Percentiles rank a stretch among this genome's conserved stretches.
Conservation (phyloP, 2,888 invertebrate genomes). For the Dendrolimus pini region DNA sequence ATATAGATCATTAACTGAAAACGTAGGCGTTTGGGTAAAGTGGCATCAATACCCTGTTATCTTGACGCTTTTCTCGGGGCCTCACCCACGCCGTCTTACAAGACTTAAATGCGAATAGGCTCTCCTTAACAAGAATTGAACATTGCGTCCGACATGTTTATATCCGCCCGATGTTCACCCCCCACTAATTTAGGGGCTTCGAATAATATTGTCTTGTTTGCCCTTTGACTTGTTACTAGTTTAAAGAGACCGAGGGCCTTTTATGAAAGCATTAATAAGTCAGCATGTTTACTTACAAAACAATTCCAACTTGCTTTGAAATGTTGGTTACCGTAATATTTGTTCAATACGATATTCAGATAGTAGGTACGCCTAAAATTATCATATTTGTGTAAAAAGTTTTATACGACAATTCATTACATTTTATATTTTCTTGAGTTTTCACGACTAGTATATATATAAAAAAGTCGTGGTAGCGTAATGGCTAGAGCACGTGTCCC, state of each 20-base stretch:
- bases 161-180: constrained; percentile 13
- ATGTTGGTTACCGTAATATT: neutral
- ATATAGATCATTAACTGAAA: too few species aligned
- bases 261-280: constrained; percentile 1
- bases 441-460: too few species aligned
- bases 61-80: constrained; percentile 19
- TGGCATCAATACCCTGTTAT: too few species aligned
- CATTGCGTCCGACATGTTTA: constrained; percentile 38
- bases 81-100: constrained; percentile 35
- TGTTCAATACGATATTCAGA: too few species aligned
- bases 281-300: neutral
- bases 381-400: too few species aligned
- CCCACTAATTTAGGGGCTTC: constrained; percentile 15
- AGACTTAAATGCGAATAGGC: constrained; percentile 40
- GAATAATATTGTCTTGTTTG: constrained; percentile 16
- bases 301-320: neutral
- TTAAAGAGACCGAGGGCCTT: constrained; percentile 5
- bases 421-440: too few species aligned
- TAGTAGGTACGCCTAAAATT: too few species aligned
- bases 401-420: too few species aligned
- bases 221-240: constrained; percentile 5
- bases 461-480: too few species aligned
- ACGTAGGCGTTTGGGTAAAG: too few species aligned
- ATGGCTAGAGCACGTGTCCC: too few species aligned
- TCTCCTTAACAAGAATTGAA: constrained; percentile 44